A percentile compares a stretch with the other conserved stretches of the same genome.
These are phyloP conservation scores for Apamea crenata DNA, from an alignment of 2,888 invertebrate genomes.

Conservation along the genomic window DNA sequence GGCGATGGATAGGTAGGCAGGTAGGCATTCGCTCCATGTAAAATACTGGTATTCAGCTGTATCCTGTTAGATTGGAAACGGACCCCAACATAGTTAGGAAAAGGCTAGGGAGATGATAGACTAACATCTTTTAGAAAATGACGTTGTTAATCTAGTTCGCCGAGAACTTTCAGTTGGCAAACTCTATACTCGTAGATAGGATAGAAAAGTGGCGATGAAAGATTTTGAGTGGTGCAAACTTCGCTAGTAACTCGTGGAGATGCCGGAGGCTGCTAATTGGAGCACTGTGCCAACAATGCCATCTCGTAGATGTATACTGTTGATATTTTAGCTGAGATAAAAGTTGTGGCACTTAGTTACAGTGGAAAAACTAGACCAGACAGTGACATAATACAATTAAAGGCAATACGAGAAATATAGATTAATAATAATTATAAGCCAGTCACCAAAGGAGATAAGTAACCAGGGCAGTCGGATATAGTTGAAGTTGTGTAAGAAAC, in stretches of 20 bases:
- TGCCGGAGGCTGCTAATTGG: slow-evolving; percentile 32
- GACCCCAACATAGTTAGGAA: no score
- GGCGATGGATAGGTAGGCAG: not conserved
- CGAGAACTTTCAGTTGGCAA: not conserved
- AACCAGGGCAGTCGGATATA: no score
- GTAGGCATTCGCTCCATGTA: not conserved
- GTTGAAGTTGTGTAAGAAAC: no score
- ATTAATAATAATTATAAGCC: not conserved
- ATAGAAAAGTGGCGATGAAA: slow-evolving; percentile 10
- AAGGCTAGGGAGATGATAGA: not conserved
- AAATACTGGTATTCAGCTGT: not conserved
- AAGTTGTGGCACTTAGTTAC: no score
- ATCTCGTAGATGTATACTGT: not conserved
- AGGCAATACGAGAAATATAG: not conserved
- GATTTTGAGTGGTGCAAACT: slow-evolving; percentile 31
- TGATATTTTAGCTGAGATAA: slow-evolving; percentile 7
- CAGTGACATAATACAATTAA: no score
- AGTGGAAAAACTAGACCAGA: not conserved
- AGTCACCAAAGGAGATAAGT: no score
- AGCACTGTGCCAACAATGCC: slow-evolving; percentile 25
- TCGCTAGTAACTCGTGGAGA: slow-evolving; percentile 27
- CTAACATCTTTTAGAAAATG: not conserved
- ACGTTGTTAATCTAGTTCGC: not conserved
- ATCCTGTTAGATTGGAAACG: no score
- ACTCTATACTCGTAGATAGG: not conserved